Conservation (phyloP, 2,113 vertebrate species). For the Cottus gobio region DNA sequence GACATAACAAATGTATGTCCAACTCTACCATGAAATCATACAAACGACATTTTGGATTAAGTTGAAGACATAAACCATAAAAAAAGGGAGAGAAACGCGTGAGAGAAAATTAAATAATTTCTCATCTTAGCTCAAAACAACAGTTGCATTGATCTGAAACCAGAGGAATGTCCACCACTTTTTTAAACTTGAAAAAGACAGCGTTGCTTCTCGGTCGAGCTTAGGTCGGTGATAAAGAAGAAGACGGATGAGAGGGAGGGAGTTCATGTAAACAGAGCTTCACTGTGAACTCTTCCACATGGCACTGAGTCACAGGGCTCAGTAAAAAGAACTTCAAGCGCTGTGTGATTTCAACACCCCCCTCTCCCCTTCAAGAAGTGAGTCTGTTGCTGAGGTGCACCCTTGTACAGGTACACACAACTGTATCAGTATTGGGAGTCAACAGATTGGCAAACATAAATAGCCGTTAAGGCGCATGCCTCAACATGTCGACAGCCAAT, state of each 20-base stretch:
- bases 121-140: not conserved
- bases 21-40: not conserved
- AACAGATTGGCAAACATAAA: not conserved
- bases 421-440: not conserved
- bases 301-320: not conserved
- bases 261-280: conserved; percentile 19
- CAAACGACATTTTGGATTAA: not conserved
- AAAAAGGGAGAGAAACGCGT: not conserved
- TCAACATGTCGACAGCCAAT: not conserved
- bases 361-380: not conserved
- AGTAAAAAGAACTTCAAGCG: not conserved
- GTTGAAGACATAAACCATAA: not conserved
- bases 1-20: not conserved
- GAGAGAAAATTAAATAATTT: not conserved
- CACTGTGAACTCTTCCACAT: conserved; percentile 31
- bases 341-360: conserved; percentile 8
- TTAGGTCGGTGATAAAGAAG: not conserved
- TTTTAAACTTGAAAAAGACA: not conserved
- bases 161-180: conserved; percentile 11
- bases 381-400: not conserved
- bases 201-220: not conserved
- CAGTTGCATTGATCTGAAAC: not conserved
- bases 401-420: not conserved
- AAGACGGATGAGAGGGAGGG: not conserved
- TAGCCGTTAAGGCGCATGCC: not conserved